Percentiles rank a stretch among this genome's conserved stretches.
These are phyloP conservation scores for Paedocypris micromegethes DNA, from an alignment of 2,797 vertebrate genomes.

Conservation along the genomic window DNA sequence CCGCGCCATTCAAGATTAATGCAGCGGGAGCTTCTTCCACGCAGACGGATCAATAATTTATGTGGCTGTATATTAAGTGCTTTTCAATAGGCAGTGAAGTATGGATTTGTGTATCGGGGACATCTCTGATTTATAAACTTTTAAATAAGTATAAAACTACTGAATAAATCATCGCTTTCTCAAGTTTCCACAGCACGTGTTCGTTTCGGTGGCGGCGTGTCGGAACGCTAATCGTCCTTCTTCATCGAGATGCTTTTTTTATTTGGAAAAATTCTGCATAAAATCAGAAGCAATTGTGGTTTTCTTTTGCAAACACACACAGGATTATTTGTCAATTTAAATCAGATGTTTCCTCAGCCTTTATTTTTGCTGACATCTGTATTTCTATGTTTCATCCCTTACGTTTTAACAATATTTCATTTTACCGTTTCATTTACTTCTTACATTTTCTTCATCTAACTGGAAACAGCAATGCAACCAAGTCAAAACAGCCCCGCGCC, in stretches of 20 bases:
- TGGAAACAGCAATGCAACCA: too few relatives aligned
- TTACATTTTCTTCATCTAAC: too few relatives aligned
- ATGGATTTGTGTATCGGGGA: slow-evolving; percentile 39
- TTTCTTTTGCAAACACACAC: too few relatives aligned
- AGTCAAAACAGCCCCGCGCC: too few relatives aligned
- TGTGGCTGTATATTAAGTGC: slow-evolving; percentile 46
- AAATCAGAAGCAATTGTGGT: too few relatives aligned
- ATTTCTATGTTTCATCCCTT: too few relatives aligned
- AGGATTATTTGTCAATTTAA: too few relatives aligned
- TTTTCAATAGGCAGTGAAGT: slow-evolving; percentile 27
- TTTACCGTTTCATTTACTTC: too few relatives aligned
- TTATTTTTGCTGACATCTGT: too few relatives aligned
- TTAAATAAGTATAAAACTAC: slow-evolving; percentile 31
- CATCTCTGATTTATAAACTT: slow-evolving; percentile 39
- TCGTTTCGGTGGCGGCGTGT: slow-evolving; percentile 13
- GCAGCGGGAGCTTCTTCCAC: slow-evolving; percentile 23
- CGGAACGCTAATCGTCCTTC: slow-evolving; percentile 11
- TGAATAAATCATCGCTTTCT: slow-evolving; percentile 17
- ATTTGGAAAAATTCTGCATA: too few relatives aligned
- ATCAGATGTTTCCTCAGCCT: too few relatives aligned
- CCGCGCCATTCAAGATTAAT: slow-evolving; percentile 44
- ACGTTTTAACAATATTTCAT: too few relatives aligned
- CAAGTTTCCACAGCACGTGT: slow-evolving; percentile 16
- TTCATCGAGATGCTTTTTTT: neutral
- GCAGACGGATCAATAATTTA: slow-evolving; percentile 45